These are phyloP conservation scores for Aptenodytes forsteri DNA, from an alignment of 2,113 vertebrate genomes.

Conservation along the genomic window DNA sequence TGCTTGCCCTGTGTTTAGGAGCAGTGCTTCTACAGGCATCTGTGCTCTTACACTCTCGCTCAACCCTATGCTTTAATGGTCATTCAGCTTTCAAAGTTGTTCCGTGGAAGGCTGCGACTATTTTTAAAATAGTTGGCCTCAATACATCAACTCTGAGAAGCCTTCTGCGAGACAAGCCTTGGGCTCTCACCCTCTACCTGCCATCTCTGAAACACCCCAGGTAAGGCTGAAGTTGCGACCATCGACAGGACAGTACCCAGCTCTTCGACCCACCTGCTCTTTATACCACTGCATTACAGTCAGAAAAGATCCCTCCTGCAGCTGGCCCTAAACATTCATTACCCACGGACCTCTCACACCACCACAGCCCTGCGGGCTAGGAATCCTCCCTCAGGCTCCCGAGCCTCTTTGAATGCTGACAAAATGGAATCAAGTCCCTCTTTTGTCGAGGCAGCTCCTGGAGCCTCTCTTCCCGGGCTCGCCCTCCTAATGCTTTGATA, in stretches of 20 bases:
- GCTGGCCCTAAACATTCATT: neutral
- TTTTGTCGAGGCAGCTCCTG: neutral
- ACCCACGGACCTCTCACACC: too few relatives aligned
- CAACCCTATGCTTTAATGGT: neutral
- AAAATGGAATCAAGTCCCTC: neutral
- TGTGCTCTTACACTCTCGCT: neutral
- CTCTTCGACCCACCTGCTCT: neutral
- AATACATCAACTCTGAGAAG: neutral
- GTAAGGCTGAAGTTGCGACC: neutral
- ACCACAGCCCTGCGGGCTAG: neutral
- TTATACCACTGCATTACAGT: neutral
- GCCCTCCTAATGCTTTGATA: neutral
- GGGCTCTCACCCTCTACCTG: neutral
- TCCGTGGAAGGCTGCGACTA: neutral
- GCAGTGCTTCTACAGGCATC: neutral
- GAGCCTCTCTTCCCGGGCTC: neutral
- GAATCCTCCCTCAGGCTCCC: neutral
- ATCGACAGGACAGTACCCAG: fast-evolving
- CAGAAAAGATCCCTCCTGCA: neutral
- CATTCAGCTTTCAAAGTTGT: neutral
- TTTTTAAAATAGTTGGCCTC: neutral
- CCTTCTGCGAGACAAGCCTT: neutral
- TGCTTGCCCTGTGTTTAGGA: too few relatives aligned
- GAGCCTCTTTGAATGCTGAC: neutral
- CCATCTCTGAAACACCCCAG: neutral